Base-by-base conservation (phyloP, 1,140 invertebrate species). In the Protaetia brevitarsis region DNA sequence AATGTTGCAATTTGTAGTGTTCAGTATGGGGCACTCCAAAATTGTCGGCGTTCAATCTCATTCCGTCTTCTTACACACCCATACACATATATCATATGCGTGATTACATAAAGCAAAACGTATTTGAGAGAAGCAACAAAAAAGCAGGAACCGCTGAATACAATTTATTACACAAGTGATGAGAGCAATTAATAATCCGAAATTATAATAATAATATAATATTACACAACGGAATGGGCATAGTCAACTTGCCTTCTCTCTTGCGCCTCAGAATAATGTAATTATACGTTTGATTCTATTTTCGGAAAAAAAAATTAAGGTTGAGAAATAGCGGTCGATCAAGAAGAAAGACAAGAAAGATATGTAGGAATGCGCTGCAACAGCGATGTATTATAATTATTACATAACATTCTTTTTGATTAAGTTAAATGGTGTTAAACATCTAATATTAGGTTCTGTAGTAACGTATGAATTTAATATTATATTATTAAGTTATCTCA, bases 281-380 rank as follows among this genome's bases (percentile, higher is more conserved):
- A 37, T 37, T 37, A 37, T 37, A 37, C 34, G 34, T 37, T 37
- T 37, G 34, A 37, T 37, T 37, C 34, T 37, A 37, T 37, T 37
- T 37, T 37, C 34, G 34, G 34, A 3, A 37, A 16, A 16, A 3
- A 37, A 8, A 37, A n/a, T 37, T 37, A 37, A 37, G 34, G 34
- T 37, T 16, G 5, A 37, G 1, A 7, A 11, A 16, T 7, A 10
- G 10, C 16, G 34, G 16, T 37, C 34, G 34, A 37, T 37, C 34
- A 37, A 37, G 34, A 16, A 37, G 34, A 37, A n/a, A n/a, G 34
- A 3, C 34, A 37, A 37, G 34, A 37, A 37, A 37, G 11, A 37
- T 37, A 16, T 37, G 34, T 37, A 37, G 10, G 34, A 37, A 37
- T 37, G 34, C 10, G 34, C 16, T 37, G 16, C 34, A 37, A 13